These are phyloP conservation scores for Pachydiplax longipennis DNA, from an alignment of 2,888 invertebrate species.

Conservation along the genomic window DNA sequence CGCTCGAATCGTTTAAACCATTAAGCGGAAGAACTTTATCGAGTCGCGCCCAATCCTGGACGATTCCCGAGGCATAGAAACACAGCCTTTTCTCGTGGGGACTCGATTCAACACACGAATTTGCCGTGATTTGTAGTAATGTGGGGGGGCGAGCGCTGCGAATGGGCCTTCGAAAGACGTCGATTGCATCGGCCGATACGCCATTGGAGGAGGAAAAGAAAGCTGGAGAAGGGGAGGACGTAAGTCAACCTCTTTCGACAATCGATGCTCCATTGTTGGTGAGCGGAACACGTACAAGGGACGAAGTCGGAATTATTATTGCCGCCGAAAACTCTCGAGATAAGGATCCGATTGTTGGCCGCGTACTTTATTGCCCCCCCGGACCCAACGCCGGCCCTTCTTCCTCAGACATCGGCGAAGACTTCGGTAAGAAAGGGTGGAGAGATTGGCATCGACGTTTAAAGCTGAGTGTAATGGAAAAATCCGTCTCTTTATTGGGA, in stretches of 20 bases:
- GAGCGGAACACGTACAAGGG: conserved; percentile 31
- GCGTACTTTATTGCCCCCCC: conserved; percentile 14
- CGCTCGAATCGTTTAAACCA: too few relatives aligned
- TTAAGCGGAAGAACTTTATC: not conserved
- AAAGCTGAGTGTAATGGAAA: conserved; percentile 28
- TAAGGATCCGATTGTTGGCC: conserved; percentile 24
- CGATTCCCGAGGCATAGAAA: not conserved
- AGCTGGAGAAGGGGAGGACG: not conserved
- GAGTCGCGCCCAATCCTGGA: not conserved
- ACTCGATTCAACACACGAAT: not conserved
- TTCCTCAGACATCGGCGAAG: not conserved
- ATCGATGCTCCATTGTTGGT: conserved; percentile 37
- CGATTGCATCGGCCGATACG: not conserved
- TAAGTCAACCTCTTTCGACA: conserved; percentile 33
- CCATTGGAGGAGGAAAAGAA: not conserved
- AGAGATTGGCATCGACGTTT: conserved; percentile 40
- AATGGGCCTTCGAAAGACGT: not conserved
- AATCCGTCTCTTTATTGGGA: conserved; percentile 37
- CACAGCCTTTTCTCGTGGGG: not conserved
- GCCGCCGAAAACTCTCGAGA: conserved; percentile 17
- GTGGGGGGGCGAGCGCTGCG: not conserved
- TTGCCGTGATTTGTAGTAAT: not conserved
- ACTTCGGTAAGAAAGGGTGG: not conserved
- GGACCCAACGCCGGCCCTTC: not conserved
- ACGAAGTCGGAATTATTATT: conserved; percentile 28